Evolutionary conservation across 2,888 invertebrate genomes (phyloP), one percentile per base, ranked within the genome.

Genomic region (Drosophila anomalata): DNA sequence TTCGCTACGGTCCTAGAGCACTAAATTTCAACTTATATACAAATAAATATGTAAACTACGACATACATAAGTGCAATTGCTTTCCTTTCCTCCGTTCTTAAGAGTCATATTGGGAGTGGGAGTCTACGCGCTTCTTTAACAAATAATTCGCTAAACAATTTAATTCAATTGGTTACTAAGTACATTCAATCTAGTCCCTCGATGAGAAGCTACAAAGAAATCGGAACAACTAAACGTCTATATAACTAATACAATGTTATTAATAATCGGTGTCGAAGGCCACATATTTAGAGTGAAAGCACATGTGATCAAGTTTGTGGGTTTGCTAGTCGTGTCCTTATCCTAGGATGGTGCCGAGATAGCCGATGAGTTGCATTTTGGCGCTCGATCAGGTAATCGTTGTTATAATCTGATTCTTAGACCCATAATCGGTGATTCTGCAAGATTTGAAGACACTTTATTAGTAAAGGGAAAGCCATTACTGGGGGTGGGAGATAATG

Each of bases 341-440:
- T 36, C 22, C 29, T 63, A 75, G 44, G 26, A 29, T 51, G 46
- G 46, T 42, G 36, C 41, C 41, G 46, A 54, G 50, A 59, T 48
- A 66, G 52, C 59, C 48, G 52, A 55, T 20, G 33, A 46, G 17
- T 71, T 69, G 52, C 72, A 67, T 36, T 65, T 79, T 75, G 61
- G 71, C 76, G 69, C 63, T 77, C 75, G 75, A 89, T 91, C 89
- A 91, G 78, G 91, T 92, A 79, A 93, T 93, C 69, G 92, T 92
- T 73, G 93, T 93, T 91, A 93, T 89, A 93, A 92, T 91, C 92
- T 93, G 93, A 93, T 93, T 92, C 93, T 93, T 92, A 93, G 92
- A 89, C 93, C 93, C 92, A 92, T 92, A 91, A 93, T 93, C 92
- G 92, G 93, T 88, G 93, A 93, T 92, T 93, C 93, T 93, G 78